These are phyloP conservation scores for Platalea minor DNA, from an alignment of 2,797 vertebrate genomes.

Conservation along the genomic window DNA sequence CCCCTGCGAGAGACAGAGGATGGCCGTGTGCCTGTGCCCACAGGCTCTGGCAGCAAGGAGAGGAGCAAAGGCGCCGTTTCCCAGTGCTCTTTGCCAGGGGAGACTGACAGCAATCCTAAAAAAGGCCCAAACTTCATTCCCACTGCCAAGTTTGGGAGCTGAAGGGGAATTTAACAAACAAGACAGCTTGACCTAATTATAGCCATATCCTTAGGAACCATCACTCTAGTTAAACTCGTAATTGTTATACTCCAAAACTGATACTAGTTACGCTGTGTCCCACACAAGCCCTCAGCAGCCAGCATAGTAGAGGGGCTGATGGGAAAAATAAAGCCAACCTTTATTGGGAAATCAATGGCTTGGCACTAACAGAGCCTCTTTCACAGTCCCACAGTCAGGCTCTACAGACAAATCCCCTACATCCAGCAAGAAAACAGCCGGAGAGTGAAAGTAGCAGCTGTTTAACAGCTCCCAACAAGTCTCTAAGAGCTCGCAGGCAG, in stretches of 20 bases:
- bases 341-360: neutral
- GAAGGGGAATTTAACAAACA: constrained; percentile 11
- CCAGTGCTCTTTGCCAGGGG: neutral
- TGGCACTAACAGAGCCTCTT: neutral
- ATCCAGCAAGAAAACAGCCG: constrained; percentile 2
- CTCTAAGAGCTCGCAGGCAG: neutral
- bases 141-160: neutral
- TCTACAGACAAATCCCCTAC: neutral
- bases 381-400: neutral
- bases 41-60: accelerated
- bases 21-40: neutral
- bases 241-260: neutral
- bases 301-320: neutral
- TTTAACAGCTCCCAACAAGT: neutral
- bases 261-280: neutral
- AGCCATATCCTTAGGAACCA: neutral
- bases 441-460: constrained; percentile 49
- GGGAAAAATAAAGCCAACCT: constrained; percentile 22
- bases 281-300: neutral
- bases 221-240: neutral
- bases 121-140: neutral
- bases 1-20: neutral
- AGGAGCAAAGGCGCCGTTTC: neutral
- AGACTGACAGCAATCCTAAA: neutral
- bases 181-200: constrained; percentile 23